phyloP scores from a whole-genome alignment of 2,797 vertebrate genomes.

The Parambassis ranga region DNA sequence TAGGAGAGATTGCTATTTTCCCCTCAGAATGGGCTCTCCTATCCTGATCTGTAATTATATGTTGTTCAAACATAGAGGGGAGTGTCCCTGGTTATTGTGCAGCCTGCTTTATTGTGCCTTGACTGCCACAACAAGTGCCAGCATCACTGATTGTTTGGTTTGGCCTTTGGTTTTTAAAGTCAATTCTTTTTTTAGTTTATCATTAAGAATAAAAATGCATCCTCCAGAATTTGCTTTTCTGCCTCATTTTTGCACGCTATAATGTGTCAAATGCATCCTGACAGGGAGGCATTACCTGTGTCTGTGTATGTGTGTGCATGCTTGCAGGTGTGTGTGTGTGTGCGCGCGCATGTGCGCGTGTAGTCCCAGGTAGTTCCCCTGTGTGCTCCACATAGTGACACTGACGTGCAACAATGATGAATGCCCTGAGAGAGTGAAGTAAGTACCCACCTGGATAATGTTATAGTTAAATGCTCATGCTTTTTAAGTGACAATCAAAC shows the following conservation, averaged over 20 bases:
- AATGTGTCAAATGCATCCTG: conserved; percentile 12
- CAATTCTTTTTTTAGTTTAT: conserved; percentile 22
- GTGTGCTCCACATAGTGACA: conserved; percentile 69
- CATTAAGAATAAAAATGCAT: neutral
- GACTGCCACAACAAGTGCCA: conserved; percentile 57
- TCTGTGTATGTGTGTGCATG: neutral
- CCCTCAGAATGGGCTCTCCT: conserved; percentile 76
- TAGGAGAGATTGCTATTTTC: conserved; percentile 81
- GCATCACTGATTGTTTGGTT: conserved; percentile 59
- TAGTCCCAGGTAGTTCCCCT: conserved; percentile 50
- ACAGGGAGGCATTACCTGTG: conserved; percentile 10
- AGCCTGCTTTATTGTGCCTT: conserved; percentile 62
- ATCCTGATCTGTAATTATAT: conserved; percentile 79
- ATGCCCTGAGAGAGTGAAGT: conserved; percentile 66
- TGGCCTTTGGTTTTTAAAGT: conserved; percentile 24
- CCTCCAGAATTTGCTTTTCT: neutral
- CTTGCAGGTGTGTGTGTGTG: neutral
- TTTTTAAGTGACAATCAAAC: conserved; percentile 28
- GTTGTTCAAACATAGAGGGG: conserved; percentile 79
- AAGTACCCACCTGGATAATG: conserved; percentile 73
- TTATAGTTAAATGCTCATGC: conserved; percentile 55
- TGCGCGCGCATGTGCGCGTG: conserved; percentile 15
- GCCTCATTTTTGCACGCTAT: conserved; percentile 18
- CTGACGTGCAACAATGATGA: conserved; percentile 68
- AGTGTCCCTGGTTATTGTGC: conserved; percentile 75